Evolutionary conservation across 1,140 invertebrate species (phyloP), one percentile per base, ranked within the genome.

Genomic region (Epicauta chinensis): DNA sequence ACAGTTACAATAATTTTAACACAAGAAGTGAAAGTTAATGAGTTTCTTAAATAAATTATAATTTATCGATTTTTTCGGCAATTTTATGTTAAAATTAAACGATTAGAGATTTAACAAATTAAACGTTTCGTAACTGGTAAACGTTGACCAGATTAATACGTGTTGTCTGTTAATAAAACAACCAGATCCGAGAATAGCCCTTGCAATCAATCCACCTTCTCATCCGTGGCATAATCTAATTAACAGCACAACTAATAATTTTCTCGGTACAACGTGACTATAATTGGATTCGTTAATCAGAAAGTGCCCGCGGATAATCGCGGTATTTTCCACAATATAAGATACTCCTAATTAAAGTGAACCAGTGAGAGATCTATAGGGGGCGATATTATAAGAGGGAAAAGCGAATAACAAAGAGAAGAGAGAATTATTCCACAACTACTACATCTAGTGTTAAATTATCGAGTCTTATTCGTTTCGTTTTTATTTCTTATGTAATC

Each of bases 211-310:
- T 61, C 58, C 53, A 54, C 54, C 56, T 55, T 56, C 49, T 57
- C 56, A 53, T 58, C 58, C 56, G 55, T 46, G 55, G 47, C 52
- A 53, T 66, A 70, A 71, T 71, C 67, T 71, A 71, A 71, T 71
- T 71, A 71, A 71, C 68, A 64, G 64, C 67, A 60, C 69, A 71
- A 71, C 66, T 70, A 71, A 71, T 71, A 71, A 71, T 71, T 71
- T 70, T 62, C 68, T 66, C 57, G 54, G 65, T 64, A 71, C 68
- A 71, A 69, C 65, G 68, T 64, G 70, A 64, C 68, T 69, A 71
- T 71, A 71, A 71, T 71, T 70, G 70, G 68, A 69, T 71, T 71
- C 68, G 68, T 72, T 72, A 71, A 72, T 71, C 69, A 71, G 56
- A 67, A 66, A 65, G 55, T 66, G 62, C 62, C 62, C 62, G 62